phyloP scores from a whole-genome alignment of 2,888 invertebrate genomes.

The Thyatira batis region DNA sequence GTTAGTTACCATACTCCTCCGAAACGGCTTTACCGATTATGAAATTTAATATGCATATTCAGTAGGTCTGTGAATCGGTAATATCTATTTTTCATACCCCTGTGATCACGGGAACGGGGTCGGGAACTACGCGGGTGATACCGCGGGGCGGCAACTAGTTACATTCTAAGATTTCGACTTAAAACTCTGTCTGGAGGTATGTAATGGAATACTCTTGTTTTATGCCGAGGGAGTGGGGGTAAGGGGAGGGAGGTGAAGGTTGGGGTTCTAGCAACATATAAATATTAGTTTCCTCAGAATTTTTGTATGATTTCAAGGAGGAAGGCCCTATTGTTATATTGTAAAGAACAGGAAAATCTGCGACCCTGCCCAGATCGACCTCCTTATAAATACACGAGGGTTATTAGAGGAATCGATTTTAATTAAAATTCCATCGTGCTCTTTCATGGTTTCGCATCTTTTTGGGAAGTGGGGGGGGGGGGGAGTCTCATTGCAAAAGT shows the following conservation, averaged over 20 bases:
- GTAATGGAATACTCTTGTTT: slow-evolving; percentile 7
- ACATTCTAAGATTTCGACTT: not conserved
- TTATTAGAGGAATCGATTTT: not conserved
- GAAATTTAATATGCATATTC: no score
- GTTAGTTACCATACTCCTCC: no score
- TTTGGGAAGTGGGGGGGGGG: no score
- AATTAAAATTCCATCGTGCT: not conserved
- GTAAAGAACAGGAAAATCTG: not conserved
- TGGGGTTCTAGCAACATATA: not conserved
- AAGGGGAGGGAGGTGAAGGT: not conserved
- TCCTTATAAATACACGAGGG: not conserved
- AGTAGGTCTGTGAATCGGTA: no score
- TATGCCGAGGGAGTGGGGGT: not conserved
- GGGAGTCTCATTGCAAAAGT: no score
- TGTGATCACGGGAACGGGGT: no score
- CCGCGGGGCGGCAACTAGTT: no score
- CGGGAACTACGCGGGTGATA: no score
- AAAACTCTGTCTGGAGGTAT: not conserved
- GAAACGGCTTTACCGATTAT: no score
- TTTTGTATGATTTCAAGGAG: not conserved
- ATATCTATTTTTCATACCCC: no score
- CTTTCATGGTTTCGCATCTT: not conserved
- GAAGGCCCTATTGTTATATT: not conserved
- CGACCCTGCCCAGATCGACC: not conserved
- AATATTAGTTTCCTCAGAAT: not conserved